Conservation (phyloP, 2,888 invertebrate species). For the Camponotus fellah region DNA sequence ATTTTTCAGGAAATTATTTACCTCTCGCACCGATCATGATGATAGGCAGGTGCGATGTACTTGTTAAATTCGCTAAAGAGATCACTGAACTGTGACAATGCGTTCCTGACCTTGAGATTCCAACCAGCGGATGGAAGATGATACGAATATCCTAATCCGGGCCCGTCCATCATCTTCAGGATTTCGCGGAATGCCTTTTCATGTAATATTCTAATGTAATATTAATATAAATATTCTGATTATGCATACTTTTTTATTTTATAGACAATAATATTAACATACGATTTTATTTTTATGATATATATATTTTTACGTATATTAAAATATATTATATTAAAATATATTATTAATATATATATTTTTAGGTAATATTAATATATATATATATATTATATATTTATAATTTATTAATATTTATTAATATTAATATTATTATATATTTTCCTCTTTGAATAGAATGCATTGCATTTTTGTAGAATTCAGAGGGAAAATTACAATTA, state of each 20-base stretch:
- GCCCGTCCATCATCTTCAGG: conserved; percentile 86
- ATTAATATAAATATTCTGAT: background rate
- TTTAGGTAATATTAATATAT: no score
- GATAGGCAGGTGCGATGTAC: conserved; percentile 98
- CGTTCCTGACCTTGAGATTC: conserved; percentile 92
- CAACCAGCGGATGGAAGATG: conserved; percentile 93
- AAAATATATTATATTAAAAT: background rate
- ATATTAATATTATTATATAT: background rate
- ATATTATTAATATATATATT: no score
- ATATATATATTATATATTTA: background rate
- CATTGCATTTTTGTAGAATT: background rate
- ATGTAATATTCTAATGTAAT: background rate
- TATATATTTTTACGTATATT: background rate
- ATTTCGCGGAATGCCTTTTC: background rate
- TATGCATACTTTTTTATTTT: background rate
- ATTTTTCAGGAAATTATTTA: conserved; percentile 81
- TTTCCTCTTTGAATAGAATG: no score
- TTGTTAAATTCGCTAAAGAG: conserved; percentile 98
- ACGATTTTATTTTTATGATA: background rate
- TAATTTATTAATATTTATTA: no score
- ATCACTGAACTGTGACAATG: conserved; percentile 95
- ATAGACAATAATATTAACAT: background rate
- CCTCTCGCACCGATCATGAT: conserved; percentile 99
- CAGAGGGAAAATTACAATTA: background rate
- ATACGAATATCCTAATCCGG: conserved; percentile 93